Conservation (phyloP, 2,888 invertebrate genomes). For the Agrotis segetum region DNA sequence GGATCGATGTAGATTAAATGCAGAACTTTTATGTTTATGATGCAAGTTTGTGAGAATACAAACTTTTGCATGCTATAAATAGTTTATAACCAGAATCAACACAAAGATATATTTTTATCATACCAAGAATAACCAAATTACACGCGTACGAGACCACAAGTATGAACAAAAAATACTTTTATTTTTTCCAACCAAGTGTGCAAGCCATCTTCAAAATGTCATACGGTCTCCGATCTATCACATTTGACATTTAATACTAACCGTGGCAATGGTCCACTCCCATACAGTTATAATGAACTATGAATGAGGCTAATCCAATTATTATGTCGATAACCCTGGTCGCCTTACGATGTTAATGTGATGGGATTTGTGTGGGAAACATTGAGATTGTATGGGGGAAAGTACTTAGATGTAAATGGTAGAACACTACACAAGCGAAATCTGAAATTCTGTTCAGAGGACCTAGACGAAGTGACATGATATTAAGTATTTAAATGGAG, state of each 20-base stretch:
- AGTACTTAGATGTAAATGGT: neutral
- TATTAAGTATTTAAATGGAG: neutral
- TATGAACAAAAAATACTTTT: neutral
- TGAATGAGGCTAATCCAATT: slow-evolving; percentile 59
- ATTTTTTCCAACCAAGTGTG: neutral
- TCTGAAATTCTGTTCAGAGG: neutral
- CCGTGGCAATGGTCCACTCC: slow-evolving; percentile 38
- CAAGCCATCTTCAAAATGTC: slow-evolving; percentile 31
- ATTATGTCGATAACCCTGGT: slow-evolving; percentile 46
- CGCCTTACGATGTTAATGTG: slow-evolving; percentile 21
- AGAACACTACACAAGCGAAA: neutral
- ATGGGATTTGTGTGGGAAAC: slow-evolving; percentile 42
- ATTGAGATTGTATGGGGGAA: neutral
- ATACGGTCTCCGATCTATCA: slow-evolving; percentile 17
- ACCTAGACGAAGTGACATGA: neutral
- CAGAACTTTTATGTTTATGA: too few species aligned
- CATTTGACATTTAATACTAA: slow-evolving; percentile 58
- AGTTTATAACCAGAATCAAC: too few species aligned
- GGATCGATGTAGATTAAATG: too few species aligned
- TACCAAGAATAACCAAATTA: too few species aligned
- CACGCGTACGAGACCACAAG: too few species aligned
- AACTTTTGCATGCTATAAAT: too few species aligned
- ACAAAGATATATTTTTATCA: too few species aligned
- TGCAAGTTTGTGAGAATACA: too few species aligned
- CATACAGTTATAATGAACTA: slow-evolving; percentile 55